Base-by-base conservation (phyloP, 2,888 invertebrate genomes). In the Acrocera orbiculus region DNA sequence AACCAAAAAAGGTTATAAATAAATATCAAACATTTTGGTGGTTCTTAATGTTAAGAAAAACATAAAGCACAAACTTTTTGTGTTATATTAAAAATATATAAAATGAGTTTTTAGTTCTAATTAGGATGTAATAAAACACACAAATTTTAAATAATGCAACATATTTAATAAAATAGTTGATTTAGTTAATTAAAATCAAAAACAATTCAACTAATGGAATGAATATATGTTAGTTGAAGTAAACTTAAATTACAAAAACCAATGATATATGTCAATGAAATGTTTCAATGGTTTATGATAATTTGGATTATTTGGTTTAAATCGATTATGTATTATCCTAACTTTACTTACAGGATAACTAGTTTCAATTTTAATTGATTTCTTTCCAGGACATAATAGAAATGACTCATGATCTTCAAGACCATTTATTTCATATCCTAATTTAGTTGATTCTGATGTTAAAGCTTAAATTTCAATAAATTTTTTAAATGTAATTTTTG, bases 341-440 rank as follows among this genome's bases (percentile, higher is more conserved):
- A 43, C 35, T 38, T 40, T 46, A 57, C 61, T 61, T 53, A 61
- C 61, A 37, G 58, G 48, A 46, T 56, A 50, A 20, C 42, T 42
- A 14, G 52, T 45, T 20, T 54, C 54, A 16, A 61, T 50, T 43
- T 51, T 54, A 19, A 58, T 46, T 3, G 61, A 51, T 22, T 50
- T 46, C 30, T 51, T 51, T 26, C 51, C 54, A 4, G 54, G 52
- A 34, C 61, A 61, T 15, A 60, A 38, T 8, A 61, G 49, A 35
- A 49, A 61, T 9, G 58, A 54, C 24, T 56, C 61, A 30, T 53
- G 53, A 17, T 50, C 40, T 33, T 36, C 38, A 16, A 45, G 32
- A 10, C 36, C 39, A 25, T 40, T 40, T 24, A 35, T 32, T 30
- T 35, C 26, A 26, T 32, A 36, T 11, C 30, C 28, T n/a, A n/a